A percentile compares a stretch with the other conserved stretches of the same genome.
phyloP scores from a whole-genome alignment of 2,113 vertebrate genomes.

The Bungarus multicinctus region DNA sequence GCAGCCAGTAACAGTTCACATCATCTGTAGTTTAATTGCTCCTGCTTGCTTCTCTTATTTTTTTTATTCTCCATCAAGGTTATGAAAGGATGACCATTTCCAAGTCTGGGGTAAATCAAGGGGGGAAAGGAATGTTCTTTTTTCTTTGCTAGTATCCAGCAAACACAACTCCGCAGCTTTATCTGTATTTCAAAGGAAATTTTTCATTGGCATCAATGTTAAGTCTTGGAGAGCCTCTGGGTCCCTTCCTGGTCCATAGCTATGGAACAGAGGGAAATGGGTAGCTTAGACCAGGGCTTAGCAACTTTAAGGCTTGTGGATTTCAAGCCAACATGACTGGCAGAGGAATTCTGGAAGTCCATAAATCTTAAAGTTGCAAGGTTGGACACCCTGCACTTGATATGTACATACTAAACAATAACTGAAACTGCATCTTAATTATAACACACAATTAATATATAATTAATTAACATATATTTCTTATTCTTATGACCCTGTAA shows the following conservation, averaged over 20 bases:
- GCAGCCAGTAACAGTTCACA: background rate
- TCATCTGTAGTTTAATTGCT: background rate
- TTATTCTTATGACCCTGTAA: slow-evolving; percentile 46
- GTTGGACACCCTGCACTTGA: background rate
- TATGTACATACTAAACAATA: background rate
- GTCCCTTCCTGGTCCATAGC: background rate
- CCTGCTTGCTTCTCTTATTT: background rate
- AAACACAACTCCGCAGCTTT: background rate
- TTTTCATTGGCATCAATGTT: background rate
- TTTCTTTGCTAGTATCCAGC: background rate
- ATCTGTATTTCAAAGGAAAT: background rate
- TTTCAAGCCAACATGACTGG: background rate
- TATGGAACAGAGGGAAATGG: background rate
- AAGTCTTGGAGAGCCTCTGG: background rate
- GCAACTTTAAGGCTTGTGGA: background rate
- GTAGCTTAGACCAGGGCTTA: background rate
- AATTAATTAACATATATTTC: slow-evolving; percentile 34
- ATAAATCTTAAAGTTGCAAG: background rate
- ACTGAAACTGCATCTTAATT: background rate
- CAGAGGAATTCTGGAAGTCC: background rate
- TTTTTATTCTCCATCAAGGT: background rate
- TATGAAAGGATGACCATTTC: background rate
- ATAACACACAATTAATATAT: background rate
- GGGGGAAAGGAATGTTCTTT: background rate
- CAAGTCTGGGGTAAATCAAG: background rate